Base-by-base conservation (phyloP, 1,140 invertebrate genomes). In the Drosophila arawakana region DNA sequence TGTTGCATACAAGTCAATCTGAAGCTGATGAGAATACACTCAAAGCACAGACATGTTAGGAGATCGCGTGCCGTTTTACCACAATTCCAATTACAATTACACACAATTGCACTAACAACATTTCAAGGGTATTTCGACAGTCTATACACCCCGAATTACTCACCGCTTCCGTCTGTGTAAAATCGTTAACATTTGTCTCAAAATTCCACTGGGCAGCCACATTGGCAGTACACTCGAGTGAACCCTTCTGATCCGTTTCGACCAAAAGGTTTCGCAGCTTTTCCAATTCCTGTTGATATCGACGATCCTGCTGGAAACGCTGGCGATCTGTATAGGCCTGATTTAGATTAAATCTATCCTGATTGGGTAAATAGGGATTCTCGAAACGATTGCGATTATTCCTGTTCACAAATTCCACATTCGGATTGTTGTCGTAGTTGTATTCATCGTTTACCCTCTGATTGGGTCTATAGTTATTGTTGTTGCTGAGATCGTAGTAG, bases 181-280 rank as follows among this genome's bases (percentile, higher is more conserved):
- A 94, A 91, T 96, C 96, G 90, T 97, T 97, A 5, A 97, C 96
- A 90, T 97, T 96, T 0, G 97, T 97, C 92, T 97, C 96, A 91
- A 97, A 97, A 86, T 96, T 95, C 97, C 97, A 97, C 79, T 97
- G 96, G 0, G 96, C 96, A 0, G 94, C 95, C 34, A 97, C 96
- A 91, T 97, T 97, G 34, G 95, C 95, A 2, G 96, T 96, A 88
- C 96, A 97, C 84, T 96, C 95, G 83, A 96, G 94, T 0, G 96
- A 95, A 9, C 95, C 94, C 70, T 96, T 94, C 49, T 95, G 94
- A 81, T 97, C 96, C 9, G 96, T 93, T 63, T 95, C 94, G 8
- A 94, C 93, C 25, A 97, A 90, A n/a, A 96, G 93, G 55, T 85
- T 91, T 6, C 90, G 91, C 35, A 92, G 50, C 65, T 91, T 91